Conservation (phyloP, 2,113 vertebrate genomes). For the Cettia cetti region DNA sequence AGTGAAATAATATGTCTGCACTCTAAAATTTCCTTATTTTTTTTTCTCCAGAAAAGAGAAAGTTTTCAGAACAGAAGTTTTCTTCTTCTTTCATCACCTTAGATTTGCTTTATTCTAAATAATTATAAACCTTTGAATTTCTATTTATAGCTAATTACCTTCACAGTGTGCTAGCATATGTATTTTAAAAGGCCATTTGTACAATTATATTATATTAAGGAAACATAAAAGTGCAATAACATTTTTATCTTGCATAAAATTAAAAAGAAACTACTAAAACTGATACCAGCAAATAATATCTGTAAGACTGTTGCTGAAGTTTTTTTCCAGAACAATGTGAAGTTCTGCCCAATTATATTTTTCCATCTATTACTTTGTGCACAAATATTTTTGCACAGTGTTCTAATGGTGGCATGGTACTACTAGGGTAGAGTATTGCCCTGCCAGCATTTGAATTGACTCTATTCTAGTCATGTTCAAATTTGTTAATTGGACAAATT, state of each 20-base stretch:
- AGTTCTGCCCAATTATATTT: neutral
- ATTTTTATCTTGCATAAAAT: neutral
- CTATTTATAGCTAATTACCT: neutral
- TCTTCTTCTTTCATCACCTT: neutral
- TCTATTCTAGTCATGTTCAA: neutral
- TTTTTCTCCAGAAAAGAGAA: neutral
- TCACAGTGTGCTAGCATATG: neutral
- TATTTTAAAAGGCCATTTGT: neutral
- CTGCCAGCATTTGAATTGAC: neutral
- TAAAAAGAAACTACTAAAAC: neutral
- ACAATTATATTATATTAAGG: neutral
- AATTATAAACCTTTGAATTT: neutral
- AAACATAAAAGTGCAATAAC: neutral
- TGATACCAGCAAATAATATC: neutral
- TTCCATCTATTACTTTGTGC: neutral
- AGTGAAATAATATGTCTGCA: accelerated
- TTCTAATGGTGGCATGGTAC: neutral
- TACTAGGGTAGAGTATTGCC: neutral
- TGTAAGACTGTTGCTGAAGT: neutral
- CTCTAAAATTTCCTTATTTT: neutral
- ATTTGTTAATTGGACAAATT: neutral
- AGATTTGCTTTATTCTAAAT: neutral
- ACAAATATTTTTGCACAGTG: neutral
- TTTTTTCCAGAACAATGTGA: neutral
- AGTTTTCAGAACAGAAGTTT: neutral